Base-by-base conservation (phyloP, 1,140 invertebrate species). In the Neelides sp. region DNA sequence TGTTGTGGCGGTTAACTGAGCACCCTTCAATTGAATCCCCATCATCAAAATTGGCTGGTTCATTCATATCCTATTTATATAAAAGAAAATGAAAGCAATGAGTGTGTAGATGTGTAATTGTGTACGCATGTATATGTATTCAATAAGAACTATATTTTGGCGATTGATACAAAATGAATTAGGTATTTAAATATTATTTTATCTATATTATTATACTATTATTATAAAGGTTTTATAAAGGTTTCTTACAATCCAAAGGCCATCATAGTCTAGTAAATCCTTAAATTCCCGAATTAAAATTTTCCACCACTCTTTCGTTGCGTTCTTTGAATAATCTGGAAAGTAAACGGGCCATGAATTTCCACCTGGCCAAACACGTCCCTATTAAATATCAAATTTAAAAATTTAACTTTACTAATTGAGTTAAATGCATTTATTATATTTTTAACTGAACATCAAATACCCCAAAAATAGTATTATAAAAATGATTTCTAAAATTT, bases 31-130 rank as follows among this genome's bases (percentile, higher is more conserved):
- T 15, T 19, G 54, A 27, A 40, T 61, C 59, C 23, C 61, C 61
- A 28, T 34, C 23, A 13, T 43, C 59, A 41, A 54, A 61, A 48
- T 46, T 62, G 17, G 61, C 59, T 22, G 57, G 52, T 35, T 62
- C 61, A 30, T 62, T 61, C 57, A 59, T 61, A 32, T 62, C 57
- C 51, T 56, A 23, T 24, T 8, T 22, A 32, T 15, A 24, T 48
- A 30, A 48, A 23, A 51, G 12, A 39, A 32, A 32, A 48, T 50
- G 45, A 48, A 10, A 19, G n/a, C 10, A 28, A 7, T 27, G 19
- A 4, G 8, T 15, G 3, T 45, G 27, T 7, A n/a, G n/a, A n/a
- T n/a, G n/a, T n/a, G n/a, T n/a, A n/a, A n/a, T n/a, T n/a, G n/a
- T n/a, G n/a, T n/a, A n/a, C n/a, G n/a, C n/a, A n/a, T n/a, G n/a